Evolutionary conservation across 2,797 vertebrate genomes (phyloP).

Genomic region (Ibycter americanus): DNA sequence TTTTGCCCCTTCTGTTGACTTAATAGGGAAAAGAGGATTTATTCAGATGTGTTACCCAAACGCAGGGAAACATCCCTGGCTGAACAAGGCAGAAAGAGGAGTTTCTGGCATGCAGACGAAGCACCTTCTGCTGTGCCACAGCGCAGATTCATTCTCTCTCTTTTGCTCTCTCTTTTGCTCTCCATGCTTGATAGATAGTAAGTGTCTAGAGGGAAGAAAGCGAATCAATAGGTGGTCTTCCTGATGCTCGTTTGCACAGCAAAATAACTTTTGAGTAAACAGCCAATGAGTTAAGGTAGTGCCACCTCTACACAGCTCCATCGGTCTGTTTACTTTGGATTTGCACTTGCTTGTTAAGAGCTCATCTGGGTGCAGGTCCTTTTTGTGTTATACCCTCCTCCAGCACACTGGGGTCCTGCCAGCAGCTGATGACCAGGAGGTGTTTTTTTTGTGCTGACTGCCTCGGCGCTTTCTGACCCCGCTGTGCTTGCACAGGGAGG

Average conservation of each 20-base stretch:
- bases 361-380: not conserved
- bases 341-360: constrained; percentile 15
- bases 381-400: not conserved
- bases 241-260: constrained; percentile 36
- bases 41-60: not conserved
- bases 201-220: constrained; percentile 55
- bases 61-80: not conserved
- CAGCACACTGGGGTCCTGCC: not conserved
- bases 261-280: constrained; percentile 63
- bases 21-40: not conserved
- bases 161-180: not conserved
- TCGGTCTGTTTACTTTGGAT: not conserved
- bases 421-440: not conserved
- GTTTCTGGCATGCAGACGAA: not conserved
- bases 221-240: constrained; percentile 57
- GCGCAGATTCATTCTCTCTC: not conserved
- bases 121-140: constrained; percentile 7
- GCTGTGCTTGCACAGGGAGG: not conserved
- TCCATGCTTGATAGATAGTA: constrained; percentile 55
- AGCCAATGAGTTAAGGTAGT: constrained; percentile 10
- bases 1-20: not conserved
- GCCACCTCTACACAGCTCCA: not conserved
- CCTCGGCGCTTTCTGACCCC: not conserved
- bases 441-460: not conserved
- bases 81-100: not conserved